Percentiles rank a stretch among this genome's conserved stretches.
Evolutionary conservation across 2,888 invertebrate species (phyloP).

Genomic region (Colletes collaris): DNA sequence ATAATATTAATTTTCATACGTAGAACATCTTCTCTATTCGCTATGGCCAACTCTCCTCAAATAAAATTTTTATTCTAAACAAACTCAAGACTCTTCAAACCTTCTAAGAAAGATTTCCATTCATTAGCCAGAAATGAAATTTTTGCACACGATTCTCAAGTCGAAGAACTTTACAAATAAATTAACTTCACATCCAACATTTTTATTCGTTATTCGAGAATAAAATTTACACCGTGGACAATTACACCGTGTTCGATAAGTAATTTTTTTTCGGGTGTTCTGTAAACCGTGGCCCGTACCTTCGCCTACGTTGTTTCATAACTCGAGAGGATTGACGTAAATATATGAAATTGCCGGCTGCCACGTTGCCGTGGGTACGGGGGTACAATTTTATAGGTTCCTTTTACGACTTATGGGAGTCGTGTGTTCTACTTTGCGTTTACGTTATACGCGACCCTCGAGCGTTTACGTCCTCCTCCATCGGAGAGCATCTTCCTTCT

Average conservation of each 20-base stretch:
- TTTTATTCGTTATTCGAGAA: too few relatives aligned
- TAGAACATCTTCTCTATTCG: too few relatives aligned
- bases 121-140: too few relatives aligned
- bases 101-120: too few relatives aligned
- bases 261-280: constrained; percentile 27
- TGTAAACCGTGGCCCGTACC: constrained; percentile 27
- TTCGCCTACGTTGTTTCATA: constrained; percentile 55
- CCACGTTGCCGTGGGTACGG: constrained; percentile 43
- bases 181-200: too few relatives aligned
- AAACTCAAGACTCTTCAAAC: too few relatives aligned
- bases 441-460: constrained; percentile 73
- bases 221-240: neutral
- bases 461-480: constrained; percentile 54
- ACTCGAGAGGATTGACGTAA: constrained; percentile 66
- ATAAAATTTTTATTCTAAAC: too few relatives aligned
- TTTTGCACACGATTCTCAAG: too few relatives aligned
- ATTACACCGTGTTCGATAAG: constrained; percentile 21
- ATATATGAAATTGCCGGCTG: constrained; percentile 67
- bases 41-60: neutral
- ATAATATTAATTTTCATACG: too few relatives aligned
- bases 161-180: too few relatives aligned
- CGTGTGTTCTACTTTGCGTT: constrained; percentile 77
- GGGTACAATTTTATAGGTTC: constrained; percentile 76
- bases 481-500: constrained; percentile 9
- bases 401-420: constrained; percentile 79